phyloP scores from a whole-genome alignment of 2,888 invertebrate species.

The Hedya salicella region DNA sequence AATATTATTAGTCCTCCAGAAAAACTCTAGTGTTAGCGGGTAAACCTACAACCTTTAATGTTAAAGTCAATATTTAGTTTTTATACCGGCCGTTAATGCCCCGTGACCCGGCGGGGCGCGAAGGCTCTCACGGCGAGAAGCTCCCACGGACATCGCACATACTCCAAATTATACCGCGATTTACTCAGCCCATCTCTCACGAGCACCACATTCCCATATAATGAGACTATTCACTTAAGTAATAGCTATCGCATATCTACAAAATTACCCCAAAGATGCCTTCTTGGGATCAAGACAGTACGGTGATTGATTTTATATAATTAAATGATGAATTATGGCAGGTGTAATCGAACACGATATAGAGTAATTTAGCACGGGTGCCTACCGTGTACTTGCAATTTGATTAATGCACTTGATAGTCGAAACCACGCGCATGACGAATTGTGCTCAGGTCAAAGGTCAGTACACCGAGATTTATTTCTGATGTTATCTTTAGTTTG shows the following conservation, averaged over 20 bases:
- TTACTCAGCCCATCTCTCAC: slow-evolving; percentile 61
- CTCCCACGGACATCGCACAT: slow-evolving; percentile 56
- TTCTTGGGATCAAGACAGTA: slow-evolving; percentile 18
- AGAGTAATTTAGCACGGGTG: slow-evolving; percentile 17
- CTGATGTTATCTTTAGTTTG: background rate
- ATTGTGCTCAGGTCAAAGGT: slow-evolving; percentile 2
- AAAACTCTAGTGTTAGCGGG: background rate
- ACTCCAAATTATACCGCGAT: slow-evolving; percentile 56
- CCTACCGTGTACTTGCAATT: slow-evolving; percentile 5
- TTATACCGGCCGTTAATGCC: slow-evolving; percentile 37
- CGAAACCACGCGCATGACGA: slow-evolving; percentile 1
- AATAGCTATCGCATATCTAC: slow-evolving; percentile 45
- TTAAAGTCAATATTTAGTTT: slow-evolving; percentile 6
- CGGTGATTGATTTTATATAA: slow-evolving; percentile 31
- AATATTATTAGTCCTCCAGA: background rate
- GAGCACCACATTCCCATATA: slow-evolving; percentile 52
- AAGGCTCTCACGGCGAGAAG: slow-evolving; percentile 59
- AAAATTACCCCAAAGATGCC: slow-evolving; percentile 31
- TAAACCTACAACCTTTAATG: background rate
- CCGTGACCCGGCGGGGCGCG: slow-evolving; percentile 52
- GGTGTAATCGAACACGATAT: slow-evolving; percentile 28
- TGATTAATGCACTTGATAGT: slow-evolving; percentile 20
- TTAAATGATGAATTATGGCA: slow-evolving; percentile 21
- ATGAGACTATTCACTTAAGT: slow-evolving; percentile 46
- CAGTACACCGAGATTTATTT: background rate